Base-by-base conservation (phyloP, 2,113 vertebrate species). In the Cichladusa arquata region DNA sequence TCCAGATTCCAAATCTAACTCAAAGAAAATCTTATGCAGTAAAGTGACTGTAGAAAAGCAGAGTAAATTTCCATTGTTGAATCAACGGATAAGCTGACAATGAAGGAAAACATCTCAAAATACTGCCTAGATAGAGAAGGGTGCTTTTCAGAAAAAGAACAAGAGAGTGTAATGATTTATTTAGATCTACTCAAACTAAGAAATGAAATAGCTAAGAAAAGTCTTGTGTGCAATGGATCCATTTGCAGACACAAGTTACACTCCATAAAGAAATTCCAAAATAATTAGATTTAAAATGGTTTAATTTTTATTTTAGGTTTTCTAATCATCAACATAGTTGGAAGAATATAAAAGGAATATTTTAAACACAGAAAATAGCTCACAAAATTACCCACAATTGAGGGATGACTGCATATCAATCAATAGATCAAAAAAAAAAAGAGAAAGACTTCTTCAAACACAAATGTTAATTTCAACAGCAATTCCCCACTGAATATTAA, bases 341-440 rank as follows among this genome's bases (percentile, higher is more conserved):
- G 36, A 58, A 38, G 76, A 93, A 90, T 88, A 76, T 62, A 81
- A 91, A 79, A 71, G 10, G 8, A 87, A 5, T 81, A 56, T 93
- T 95, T 88, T 81, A 92, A 92, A 86, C 56, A 36, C n/a, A 60
- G 38, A 50, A 71, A 90, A 83, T 47, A 85, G 19, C 48, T 88
- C 34, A 74, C 34, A 83, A 76, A 90, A 95, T 92, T 90, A 69
- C 42, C 28, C 25, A 16, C 47, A 69, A 62, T 84, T 87, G 83
- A 95, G 47, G 28, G 34, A 81, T 88, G n/a, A 69, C 31, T 81
- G 47, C 11, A 19, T 76, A 81, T 80, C 91, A 95, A 88, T 92
- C 91, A 94, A 65, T 24, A 91, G 62, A 95, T 95, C 29, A 66
- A 93, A 96, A 92, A 94, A 94, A 62, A 6, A n/a, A 89, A 7